A percentile compares a stretch with the other conserved stretches of the same genome.
Conservation (phyloP, 2,888 invertebrate species). For the Epirrita christyi region DNA sequence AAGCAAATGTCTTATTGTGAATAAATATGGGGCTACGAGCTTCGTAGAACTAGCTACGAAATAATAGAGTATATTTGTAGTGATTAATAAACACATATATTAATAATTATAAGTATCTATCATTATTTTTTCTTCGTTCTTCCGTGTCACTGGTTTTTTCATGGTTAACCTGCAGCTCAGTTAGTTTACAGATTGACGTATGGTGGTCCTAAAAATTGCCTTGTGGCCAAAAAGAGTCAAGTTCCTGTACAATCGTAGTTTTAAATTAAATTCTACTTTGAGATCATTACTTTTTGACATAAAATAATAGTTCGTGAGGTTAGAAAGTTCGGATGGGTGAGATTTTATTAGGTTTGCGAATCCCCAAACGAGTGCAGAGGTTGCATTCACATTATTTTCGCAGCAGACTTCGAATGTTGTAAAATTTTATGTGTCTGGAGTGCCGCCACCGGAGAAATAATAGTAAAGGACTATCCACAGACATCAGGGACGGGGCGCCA, state of each 20-base stretch:
- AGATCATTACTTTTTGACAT: neutral
- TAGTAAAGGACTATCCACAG: too few relatives aligned
- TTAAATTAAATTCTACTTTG: neutral
- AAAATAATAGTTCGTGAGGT: constrained; percentile 16
- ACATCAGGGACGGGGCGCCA: too few relatives aligned
- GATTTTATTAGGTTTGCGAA: constrained; percentile 27
- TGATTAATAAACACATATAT: too few relatives aligned
- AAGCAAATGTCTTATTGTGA: neutral
- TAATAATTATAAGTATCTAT: too few relatives aligned
- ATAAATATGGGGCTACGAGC: neutral
- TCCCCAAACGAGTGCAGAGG: constrained; percentile 29
- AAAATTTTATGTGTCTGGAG: constrained; percentile 53
- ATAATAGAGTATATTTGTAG: neutral
- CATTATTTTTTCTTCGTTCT: too few relatives aligned
- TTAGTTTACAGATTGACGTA: too few relatives aligned
- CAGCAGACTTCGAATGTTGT: constrained; percentile 38
- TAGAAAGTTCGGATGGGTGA: constrained; percentile 2
- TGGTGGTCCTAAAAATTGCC: too few relatives aligned
- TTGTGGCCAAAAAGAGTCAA: too few relatives aligned
- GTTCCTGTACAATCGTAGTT: too few relatives aligned
- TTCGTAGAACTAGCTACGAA: neutral
- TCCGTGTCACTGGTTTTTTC: too few relatives aligned
- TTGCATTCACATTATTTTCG: constrained; percentile 44
- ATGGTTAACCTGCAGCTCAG: too few relatives aligned
- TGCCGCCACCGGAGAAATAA: too few relatives aligned